Evolutionary conservation across 92 coral and sea anemone species (phyloP).

Genomic region (Actinernus sp.): DNA sequence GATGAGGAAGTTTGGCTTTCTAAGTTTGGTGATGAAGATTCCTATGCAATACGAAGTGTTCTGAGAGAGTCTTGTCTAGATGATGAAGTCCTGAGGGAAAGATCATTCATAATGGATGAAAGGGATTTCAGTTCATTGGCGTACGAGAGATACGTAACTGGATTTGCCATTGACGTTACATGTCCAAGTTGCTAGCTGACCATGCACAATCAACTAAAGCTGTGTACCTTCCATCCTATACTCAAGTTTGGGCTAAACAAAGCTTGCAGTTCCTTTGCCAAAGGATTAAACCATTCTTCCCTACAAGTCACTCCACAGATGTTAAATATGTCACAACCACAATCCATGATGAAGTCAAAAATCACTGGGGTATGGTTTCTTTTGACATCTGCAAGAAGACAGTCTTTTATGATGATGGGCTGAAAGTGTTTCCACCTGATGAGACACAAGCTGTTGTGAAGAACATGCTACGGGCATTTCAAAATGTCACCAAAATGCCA

Average conservation of each 20-base stretch:
- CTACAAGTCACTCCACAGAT: background rate
- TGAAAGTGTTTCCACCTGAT: slow-evolving; percentile 19
- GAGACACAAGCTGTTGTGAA: slow-evolving; percentile 2
- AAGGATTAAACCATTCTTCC: background rate
- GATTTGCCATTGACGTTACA: slow-evolving; percentile 29
- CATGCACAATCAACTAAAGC: background rate
- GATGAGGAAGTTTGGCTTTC: slow-evolving; percentile 25
- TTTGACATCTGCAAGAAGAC: slow-evolving; percentile 2
- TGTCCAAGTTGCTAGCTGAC: slow-evolving; percentile 2
- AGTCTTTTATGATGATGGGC: slow-evolving; percentile 31
- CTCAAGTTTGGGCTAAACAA: slow-evolving; percentile 20
- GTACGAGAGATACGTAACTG: slow-evolving; percentile 40
- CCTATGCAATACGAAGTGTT: background rate
- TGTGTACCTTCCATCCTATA: slow-evolving; percentile 14
- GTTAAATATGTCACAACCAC: slow-evolving; percentile 4
- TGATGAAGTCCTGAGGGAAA: slow-evolving; percentile 17
- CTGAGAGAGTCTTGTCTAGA: slow-evolving; percentile 9
- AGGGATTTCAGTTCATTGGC: slow-evolving; percentile 36
- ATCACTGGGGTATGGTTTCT: slow-evolving; percentile 27
- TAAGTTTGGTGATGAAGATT: background rate
- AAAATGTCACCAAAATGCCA: background rate
- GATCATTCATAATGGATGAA: slow-evolving; percentile 28
- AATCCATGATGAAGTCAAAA: background rate
- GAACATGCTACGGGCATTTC: slow-evolving; percentile 18
- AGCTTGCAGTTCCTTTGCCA: slow-evolving; percentile 4